Conservation (phyloP, 2,888 invertebrate genomes). For the Erebia palarica region DNA sequence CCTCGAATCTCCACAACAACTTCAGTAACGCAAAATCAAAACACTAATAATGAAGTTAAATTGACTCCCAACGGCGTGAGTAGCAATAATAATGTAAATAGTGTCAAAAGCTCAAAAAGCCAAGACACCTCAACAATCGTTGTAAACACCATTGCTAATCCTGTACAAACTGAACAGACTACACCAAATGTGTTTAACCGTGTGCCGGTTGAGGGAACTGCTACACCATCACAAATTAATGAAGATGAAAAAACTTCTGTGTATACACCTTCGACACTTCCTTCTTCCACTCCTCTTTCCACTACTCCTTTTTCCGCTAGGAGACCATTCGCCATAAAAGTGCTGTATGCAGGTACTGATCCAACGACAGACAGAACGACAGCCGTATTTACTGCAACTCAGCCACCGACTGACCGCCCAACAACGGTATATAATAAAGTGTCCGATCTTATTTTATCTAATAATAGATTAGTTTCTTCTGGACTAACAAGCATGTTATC, state of each 20-base stretch:
- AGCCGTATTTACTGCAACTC: constrained; percentile 62
- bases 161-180: constrained; percentile 76
- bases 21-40: constrained; percentile 67
- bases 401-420: constrained; percentile 71
- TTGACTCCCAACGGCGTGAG: constrained; percentile 78
- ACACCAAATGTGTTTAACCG: constrained; percentile 78
- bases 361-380: constrained; percentile 71
- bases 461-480: constrained; percentile 74
- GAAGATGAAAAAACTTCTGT: constrained; percentile 58
- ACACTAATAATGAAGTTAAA: constrained; percentile 65
- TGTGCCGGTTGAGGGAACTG: constrained; percentile 69
- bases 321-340: constrained; percentile 76
- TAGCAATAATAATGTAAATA: constrained; percentile 79
- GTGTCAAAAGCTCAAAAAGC: constrained; percentile 61
- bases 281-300: constrained; percentile 55
- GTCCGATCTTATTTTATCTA: constrained; percentile 75
- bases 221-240: constrained; percentile 66
- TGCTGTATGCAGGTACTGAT: constrained; percentile 76
- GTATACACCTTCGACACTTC: constrained; percentile 53
- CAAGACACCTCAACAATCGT: constrained; percentile 62
- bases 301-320: constrained; percentile 72
- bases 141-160: constrained; percentile 73
- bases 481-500: constrained; percentile 81
- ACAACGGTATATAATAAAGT: constrained; percentile 78
- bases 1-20: constrained; percentile 66